These are phyloP conservation scores for Spongilla lacustris DNA, from an alignment of 37 sponge, comb jelly and placozoan genomes.

Conservation along the genomic window DNA sequence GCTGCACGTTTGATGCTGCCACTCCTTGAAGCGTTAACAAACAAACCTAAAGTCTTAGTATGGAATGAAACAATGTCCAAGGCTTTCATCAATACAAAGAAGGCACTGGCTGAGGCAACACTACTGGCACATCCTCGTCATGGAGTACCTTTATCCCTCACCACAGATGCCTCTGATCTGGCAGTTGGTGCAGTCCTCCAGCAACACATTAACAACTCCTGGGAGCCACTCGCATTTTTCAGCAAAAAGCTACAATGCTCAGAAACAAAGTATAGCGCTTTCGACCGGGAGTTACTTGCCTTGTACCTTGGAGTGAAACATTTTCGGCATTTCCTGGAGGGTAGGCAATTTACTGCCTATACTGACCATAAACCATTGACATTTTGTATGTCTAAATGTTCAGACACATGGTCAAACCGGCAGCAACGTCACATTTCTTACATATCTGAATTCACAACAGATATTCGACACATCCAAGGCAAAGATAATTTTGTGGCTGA, in stretches of 20 bases:
- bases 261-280: conserved; percentile 48
- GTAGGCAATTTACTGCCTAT: conserved; percentile 27
- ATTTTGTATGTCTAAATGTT: conserved; percentile 29
- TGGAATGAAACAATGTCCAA: conserved; percentile 2
- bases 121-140: conserved; percentile 15
- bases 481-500: conserved; percentile 19
- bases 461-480: conserved; percentile 7
- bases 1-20: conserved; percentile 39
- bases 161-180: conserved; percentile 28
- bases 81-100: conserved; percentile 25
- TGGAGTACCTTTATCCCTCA: conserved; percentile 13
- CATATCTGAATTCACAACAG: conserved; percentile 29
- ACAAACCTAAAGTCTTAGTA: neutral
- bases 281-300: conserved; percentile 43
- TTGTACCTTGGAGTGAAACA: conserved; percentile 25
- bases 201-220: conserved; percentile 8
- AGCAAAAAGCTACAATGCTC: conserved; percentile 15
- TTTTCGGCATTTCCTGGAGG: conserved; percentile 42
- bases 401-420: conserved; percentile 20
- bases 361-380: conserved; percentile 50
- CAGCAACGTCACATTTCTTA: conserved; percentile 13
- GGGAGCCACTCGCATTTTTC: conserved; percentile 40
- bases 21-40: conserved; percentile 1
- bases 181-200: conserved; percentile 38
- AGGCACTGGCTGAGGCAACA: conserved; percentile 29